Evolutionary conservation across 2,888 invertebrate species (phyloP), one percentile per base, ranked within the genome.

Genomic region (Apotomis betuletana): DNA sequence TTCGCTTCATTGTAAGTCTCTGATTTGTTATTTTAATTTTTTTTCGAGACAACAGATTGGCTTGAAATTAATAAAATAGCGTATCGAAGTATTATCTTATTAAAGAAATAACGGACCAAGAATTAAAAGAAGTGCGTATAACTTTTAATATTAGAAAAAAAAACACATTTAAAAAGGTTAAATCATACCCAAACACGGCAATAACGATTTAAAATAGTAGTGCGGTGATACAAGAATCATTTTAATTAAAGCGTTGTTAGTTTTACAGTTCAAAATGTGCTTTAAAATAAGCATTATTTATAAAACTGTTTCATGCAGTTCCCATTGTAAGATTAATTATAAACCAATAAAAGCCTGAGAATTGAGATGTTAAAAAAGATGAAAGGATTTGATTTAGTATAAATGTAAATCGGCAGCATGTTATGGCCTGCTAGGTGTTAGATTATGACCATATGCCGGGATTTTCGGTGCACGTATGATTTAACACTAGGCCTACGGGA

Each of bases 331-430:
- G 38, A 52, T 61, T 13, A 41, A 59, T 60, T 55, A 6, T 46
- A 27, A 60, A 69, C 54, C 44, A 55, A 61, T 54, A n/a, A 46
- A 69, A 69, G 68, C 68, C 55, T 46, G 54, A 13, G 41, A 61
- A 46, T n/a, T 46, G 46, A 13, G 15, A 61, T 46, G 36, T 54
- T 63, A 58, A 52, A 65, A 44, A 62, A 52, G 27, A 70, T 65
- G 65, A 65, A 67, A 58, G 51, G 51, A 65, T 61, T 65, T 15
- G 59, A 60, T 73, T 72, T 67, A 67, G 69, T 73, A 65, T 69
- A 52, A 65, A 65, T 61, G 57, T 55, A 64, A 55, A 44, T 65
- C 60, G 57, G 65, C 64, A 49, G 69, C 68, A 38, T 38, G 49
- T 13, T 6, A 49, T 36, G 36, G 55, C 71, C 41, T 55, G 61